Conservation (phyloP, 2,888 invertebrate genomes). For the Fragum sueziense region DNA sequence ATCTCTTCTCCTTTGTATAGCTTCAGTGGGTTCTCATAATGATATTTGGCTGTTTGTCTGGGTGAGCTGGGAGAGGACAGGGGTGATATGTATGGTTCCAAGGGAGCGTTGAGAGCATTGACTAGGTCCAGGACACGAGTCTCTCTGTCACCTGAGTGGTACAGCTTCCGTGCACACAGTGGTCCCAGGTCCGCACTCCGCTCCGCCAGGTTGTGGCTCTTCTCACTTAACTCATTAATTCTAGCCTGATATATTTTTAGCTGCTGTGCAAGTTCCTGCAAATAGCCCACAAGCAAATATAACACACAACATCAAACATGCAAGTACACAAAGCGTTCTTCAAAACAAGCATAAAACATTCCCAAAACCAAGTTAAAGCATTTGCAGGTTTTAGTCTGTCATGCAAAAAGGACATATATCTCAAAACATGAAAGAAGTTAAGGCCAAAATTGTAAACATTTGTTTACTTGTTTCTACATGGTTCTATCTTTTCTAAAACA, state of each 20-base stretch:
- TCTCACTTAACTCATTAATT: slow-evolving; percentile 74
- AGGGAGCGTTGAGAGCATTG: slow-evolving; percentile 54
- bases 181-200: slow-evolving; percentile 62
- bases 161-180: slow-evolving; percentile 56
- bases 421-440: no score
- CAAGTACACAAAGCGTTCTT: not conserved
- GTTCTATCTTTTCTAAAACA: no score
- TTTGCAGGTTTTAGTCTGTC: no score
- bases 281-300: slow-evolving; percentile 37
- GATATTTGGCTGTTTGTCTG: slow-evolving; percentile 45
- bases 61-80: slow-evolving; percentile 50
- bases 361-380: not conserved
- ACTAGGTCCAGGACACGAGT: slow-evolving; percentile 47
- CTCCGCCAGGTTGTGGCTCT: slow-evolving; percentile 69
- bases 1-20: slow-evolving; percentile 49
- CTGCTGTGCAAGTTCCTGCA: slow-evolving; percentile 76
- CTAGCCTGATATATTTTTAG: slow-evolving; percentile 72
- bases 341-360: not conserved
- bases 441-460: no score
- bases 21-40: slow-evolving; percentile 59
- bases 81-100: slow-evolving; percentile 56
- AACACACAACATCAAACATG: slow-evolving; percentile 27
- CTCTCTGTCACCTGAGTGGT: slow-evolving; percentile 53
- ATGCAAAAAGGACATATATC: no score
- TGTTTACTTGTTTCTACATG: no score